Conservation (phyloP, 2,797 vertebrate genomes). For the Numenius phaeopus region DNA sequence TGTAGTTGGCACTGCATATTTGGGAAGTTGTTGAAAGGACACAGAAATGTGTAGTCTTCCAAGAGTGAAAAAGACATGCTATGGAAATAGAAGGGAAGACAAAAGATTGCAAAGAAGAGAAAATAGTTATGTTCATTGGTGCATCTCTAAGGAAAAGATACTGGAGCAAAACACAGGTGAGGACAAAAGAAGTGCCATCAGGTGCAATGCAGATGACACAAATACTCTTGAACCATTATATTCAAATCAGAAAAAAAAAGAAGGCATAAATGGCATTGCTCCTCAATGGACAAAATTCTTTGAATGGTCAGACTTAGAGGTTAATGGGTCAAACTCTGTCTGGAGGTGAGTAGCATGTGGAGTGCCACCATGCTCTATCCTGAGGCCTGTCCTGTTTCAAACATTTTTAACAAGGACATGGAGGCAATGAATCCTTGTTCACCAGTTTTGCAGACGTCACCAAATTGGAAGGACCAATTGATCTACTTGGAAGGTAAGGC, state of each 20-base stretch:
- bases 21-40: background rate
- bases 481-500: background rate
- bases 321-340: background rate
- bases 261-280: background rate
- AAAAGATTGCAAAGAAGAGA: background rate
- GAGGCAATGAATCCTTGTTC: background rate
- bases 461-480: fast-evolving
- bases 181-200: background rate
- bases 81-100: background rate
- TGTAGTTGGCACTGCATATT: background rate
- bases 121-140: background rate
- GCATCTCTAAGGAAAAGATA: background rate
- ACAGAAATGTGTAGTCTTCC: background rate
- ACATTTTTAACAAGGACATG: background rate
- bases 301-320: background rate
- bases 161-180: background rate
- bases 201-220: background rate
- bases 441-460: background rate
- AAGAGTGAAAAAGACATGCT: background rate
- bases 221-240: background rate
- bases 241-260: background rate
- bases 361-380: fast-evolving
- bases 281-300: background rate
- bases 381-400: background rate
- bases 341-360: background rate